phyloP scores from a whole-genome alignment of 1,140 invertebrate genomes.

The Drosophila biarmipes region DNA sequence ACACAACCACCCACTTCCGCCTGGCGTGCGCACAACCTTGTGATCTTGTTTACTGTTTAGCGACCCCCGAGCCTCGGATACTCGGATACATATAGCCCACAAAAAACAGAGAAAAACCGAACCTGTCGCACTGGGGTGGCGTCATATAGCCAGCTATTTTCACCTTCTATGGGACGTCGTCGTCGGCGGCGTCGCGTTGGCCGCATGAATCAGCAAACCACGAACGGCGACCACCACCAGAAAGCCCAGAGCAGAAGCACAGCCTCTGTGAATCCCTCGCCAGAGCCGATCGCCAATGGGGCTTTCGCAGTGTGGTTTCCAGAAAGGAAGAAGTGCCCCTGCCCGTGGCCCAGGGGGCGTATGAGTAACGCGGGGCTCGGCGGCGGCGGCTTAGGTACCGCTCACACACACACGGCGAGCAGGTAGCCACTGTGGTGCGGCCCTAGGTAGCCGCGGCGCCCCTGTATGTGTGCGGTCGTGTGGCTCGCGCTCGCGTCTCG shows the following conservation, averaged over 20 bases:
- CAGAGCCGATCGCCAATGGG: slow-evolving; percentile 40
- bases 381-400: slow-evolving; percentile 29
- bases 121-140: slow-evolving; percentile 77
- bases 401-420: slow-evolving; percentile 18
- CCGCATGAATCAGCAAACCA: slow-evolving; percentile 71
- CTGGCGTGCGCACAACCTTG: slow-evolving; percentile 81
- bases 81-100: slow-evolving; percentile 16
- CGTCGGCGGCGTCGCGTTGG: slow-evolving; percentile 76
- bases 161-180: slow-evolving; percentile 77
- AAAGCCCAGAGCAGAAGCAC: slow-evolving; percentile 13
- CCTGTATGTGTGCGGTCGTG: slow-evolving; percentile 63
- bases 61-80: slow-evolving; percentile 58
- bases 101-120: slow-evolving; percentile 29
- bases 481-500: slow-evolving; percentile 73
- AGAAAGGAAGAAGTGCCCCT: slow-evolving; percentile 73
- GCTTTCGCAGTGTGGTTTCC: slow-evolving; percentile 68
- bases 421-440: slow-evolving; percentile 11
- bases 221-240: slow-evolving; percentile 12
- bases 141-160: slow-evolving; percentile 79
- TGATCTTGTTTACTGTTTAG: slow-evolving; percentile 83
- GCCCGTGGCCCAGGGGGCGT: slow-evolving; percentile 47
- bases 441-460: slow-evolving; percentile 12
- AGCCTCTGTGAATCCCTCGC: slow-evolving; percentile 66
- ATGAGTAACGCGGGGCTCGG: slow-evolving; percentile 59
- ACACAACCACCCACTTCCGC: slow-evolving; percentile 67